phyloP scores from a whole-genome alignment of 2,888 invertebrate species.

The Torymus auratus region DNA sequence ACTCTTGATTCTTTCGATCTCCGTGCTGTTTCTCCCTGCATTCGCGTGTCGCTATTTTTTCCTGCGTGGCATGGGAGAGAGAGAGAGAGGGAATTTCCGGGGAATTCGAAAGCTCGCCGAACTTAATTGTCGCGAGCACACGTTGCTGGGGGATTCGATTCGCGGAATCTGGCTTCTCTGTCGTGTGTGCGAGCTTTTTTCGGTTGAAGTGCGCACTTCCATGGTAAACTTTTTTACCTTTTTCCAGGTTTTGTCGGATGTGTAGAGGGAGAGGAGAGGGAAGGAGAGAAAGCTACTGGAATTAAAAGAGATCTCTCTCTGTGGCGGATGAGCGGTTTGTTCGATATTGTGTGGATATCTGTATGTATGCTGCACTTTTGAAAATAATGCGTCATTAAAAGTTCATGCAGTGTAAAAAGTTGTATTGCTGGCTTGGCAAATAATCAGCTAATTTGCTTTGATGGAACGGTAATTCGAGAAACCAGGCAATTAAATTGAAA shows the following conservation, averaged over 20 bases:
- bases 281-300: background rate
- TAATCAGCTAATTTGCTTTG: too few species aligned
- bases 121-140: constrained; percentile 27
- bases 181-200: background rate
- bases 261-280: constrained; percentile 2
- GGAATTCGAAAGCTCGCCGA: constrained; percentile 1
- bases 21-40: background rate
- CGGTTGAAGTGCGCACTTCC: background rate
- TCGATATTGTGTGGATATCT: too few species aligned
- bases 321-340: too few species aligned
- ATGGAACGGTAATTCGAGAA: too few species aligned
- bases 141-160: background rate
- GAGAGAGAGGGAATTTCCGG: background rate
- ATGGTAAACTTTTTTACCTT: constrained; percentile 11
- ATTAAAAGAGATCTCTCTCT: too few species aligned
- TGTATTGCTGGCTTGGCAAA: too few species aligned
- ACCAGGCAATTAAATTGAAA: too few species aligned
- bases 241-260: background rate
- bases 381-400: too few species aligned
- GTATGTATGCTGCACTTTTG: too few species aligned
- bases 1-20: background rate
- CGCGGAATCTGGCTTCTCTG: background rate
- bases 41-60: background rate
- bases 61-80: background rate
- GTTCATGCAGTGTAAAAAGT: too few species aligned